Evolutionary conservation across 2,113 vertebrate species (phyloP).

Genomic region (Nicator chloris): DNA sequence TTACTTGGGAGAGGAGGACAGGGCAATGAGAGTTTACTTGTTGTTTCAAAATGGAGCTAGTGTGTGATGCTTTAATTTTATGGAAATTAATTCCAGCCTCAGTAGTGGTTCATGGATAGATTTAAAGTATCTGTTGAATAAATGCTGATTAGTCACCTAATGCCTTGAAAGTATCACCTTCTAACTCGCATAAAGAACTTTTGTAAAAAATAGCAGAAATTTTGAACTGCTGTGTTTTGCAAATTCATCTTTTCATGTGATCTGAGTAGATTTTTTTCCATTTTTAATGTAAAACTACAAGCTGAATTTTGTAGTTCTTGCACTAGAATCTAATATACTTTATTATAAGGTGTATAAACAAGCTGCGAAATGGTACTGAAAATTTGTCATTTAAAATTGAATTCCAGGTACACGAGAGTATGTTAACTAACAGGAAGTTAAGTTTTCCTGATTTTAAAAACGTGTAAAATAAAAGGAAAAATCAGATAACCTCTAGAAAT

Average conservation of each 20-base stretch:
- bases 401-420: neutral
- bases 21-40: fast-evolving
- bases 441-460: neutral
- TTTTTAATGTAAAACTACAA: neutral
- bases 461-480: neutral
- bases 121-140: neutral
- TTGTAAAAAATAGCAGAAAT: neutral
- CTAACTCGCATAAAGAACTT: neutral
- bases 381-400: neutral
- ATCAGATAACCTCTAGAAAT: neutral
- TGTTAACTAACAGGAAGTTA: neutral
- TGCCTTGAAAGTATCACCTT: neutral
- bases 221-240: neutral
- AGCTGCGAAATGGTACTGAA: neutral
- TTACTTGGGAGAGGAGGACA: neutral
- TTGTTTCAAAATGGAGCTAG: neutral
- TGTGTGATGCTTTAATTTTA: neutral
- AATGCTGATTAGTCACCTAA: neutral
- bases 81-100: neutral
- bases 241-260: neutral
- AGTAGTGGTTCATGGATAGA: neutral
- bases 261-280: neutral
- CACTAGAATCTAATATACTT: neutral
- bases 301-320: neutral
- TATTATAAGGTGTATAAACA: neutral